Conservation (phyloP, 2,888 invertebrate genomes). For the Tetragnatha montana region DNA sequence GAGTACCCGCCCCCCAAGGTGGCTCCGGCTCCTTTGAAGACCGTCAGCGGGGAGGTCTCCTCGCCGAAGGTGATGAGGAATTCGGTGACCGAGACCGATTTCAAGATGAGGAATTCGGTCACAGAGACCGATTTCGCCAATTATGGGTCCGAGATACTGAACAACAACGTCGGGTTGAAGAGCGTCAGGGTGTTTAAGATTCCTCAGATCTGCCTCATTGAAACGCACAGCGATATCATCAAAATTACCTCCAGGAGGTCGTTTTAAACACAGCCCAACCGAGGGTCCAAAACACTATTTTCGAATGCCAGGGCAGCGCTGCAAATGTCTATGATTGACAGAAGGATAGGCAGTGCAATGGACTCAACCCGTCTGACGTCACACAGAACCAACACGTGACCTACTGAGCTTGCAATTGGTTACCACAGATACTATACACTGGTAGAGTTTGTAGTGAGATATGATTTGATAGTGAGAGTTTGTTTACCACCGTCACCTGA, state of each 20-base stretch:
- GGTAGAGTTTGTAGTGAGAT: too few relatives aligned
- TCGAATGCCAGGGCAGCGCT: too few relatives aligned
- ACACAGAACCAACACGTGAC: too few relatives aligned
- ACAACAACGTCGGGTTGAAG: conserved; percentile 28
- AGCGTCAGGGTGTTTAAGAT: conserved; percentile 51
- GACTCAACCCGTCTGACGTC: too few relatives aligned
- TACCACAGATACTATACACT: too few relatives aligned
- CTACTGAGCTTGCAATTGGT: too few relatives aligned
- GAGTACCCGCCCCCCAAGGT: background rate
- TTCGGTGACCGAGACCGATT: background rate
- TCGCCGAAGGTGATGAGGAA: background rate
- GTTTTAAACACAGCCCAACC: too few relatives aligned
- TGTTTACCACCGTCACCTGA: too few relatives aligned
- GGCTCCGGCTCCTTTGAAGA: background rate
- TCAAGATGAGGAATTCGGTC: background rate
- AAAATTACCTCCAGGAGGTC: conserved; percentile 53
- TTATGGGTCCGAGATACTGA: background rate
- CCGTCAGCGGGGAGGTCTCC: background rate
- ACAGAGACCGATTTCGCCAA: background rate
- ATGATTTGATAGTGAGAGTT: too few relatives aligned
- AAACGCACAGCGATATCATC: conserved; percentile 44
- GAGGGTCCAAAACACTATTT: too few relatives aligned
- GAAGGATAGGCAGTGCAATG: too few relatives aligned
- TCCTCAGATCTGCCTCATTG: conserved; percentile 76
- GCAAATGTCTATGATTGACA: too few relatives aligned